phyloP scores from a whole-genome alignment of 2,797 vertebrate species.

The Parambassis ranga region DNA sequence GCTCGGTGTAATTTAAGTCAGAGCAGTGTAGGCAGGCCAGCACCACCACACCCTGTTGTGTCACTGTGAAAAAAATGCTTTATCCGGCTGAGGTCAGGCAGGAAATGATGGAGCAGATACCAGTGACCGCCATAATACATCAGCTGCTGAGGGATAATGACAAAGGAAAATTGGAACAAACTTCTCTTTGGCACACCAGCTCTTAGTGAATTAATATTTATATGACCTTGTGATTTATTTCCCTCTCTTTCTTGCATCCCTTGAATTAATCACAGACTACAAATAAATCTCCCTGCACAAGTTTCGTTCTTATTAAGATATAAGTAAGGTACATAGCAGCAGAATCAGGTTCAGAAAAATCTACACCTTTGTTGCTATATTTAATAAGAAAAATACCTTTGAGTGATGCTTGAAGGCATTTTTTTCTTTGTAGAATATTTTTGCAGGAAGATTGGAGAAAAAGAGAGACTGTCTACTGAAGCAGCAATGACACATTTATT shows the following conservation, averaged over 20 bases:
- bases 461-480: not conserved
- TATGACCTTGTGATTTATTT: not conserved
- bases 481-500: not conserved
- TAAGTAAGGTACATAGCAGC: not conserved
- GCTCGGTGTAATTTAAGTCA: slow-evolving; percentile 47
- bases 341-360: not conserved
- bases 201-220: not conserved
- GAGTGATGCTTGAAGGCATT: slow-evolving; percentile 43
- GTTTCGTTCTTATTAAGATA: not conserved
- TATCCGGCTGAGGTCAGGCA: slow-evolving; percentile 24
- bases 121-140: not conserved
- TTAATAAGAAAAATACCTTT: slow-evolving; percentile 42
- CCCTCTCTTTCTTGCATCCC: not conserved
- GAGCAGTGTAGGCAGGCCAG: slow-evolving; percentile 7
- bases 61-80: slow-evolving; percentile 10
- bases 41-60: slow-evolving; percentile 7
- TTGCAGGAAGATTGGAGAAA: slow-evolving; percentile 21
- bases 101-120: slow-evolving; percentile 2
- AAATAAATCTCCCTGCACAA: not conserved
- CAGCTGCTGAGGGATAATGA: not conserved
- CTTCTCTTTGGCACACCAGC: not conserved
- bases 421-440: slow-evolving; percentile 41
- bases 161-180: not conserved
- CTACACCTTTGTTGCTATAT: slow-evolving; percentile 8
- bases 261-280: not conserved